phyloP scores from a whole-genome alignment of 1,140 invertebrate species.

The Protaetia brevitarsis region DNA sequence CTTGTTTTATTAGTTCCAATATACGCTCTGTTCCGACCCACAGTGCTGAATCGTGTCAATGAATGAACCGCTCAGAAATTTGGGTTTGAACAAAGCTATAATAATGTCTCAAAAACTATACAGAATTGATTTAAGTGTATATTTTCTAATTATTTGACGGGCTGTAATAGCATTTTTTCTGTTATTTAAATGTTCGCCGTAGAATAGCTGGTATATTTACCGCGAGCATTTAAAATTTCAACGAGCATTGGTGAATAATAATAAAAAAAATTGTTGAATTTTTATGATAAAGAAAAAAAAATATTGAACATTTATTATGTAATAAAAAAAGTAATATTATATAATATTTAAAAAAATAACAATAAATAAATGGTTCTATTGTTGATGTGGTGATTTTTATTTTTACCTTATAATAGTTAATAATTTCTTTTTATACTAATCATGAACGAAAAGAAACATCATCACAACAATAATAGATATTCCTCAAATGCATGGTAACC shows the following conservation, averaged over 20 bases:
- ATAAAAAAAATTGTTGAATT: conserved; percentile 21
- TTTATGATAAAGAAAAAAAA: conserved; percentile 1
- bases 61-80: neutral
- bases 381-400: conserved; percentile 22
- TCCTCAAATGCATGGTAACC: neutral
- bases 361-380: conserved; percentile 14
- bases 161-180: conserved; percentile 23
- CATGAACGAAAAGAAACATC: neutral
- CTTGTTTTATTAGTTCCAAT: conserved; percentile 1
- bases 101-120: conserved; percentile 13
- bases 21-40: neutral
- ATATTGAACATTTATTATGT: conserved; percentile 18
- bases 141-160: conserved; percentile 19
- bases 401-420: conserved; percentile 9
- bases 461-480: conserved; percentile 23
- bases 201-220: conserved; percentile 22
- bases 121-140: conserved; percentile 6
- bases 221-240: conserved; percentile 6
- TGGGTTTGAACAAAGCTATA: neutral
- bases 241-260: conserved; percentile 6
- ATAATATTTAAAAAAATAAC: conserved; percentile 14
- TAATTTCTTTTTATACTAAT: neutral
- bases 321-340: conserved; percentile 19
- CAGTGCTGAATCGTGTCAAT: neutral
- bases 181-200: conserved; percentile 8